Evolutionary conservation across 2,888 invertebrate species (phyloP), one percentile per base, ranked within the genome.

Genomic region (Chrysopilus asiliformis): DNA sequence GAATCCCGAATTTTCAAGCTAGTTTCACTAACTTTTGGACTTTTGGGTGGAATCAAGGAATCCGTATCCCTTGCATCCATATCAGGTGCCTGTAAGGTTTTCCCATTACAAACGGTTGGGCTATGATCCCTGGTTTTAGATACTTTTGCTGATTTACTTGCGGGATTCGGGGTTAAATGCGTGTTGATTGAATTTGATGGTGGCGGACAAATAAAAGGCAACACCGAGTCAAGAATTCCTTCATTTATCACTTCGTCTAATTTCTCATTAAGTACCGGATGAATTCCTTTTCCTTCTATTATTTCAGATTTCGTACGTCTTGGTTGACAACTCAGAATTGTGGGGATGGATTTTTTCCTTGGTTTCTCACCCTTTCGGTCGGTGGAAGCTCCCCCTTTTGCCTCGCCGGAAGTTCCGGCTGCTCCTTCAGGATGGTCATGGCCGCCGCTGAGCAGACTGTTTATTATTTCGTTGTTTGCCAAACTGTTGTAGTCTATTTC

Each of bases 201-300:
- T 5, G 54, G 47, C 53, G 43, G 68, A 56, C 35, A 75, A 45
- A 86, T 68, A 52, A 83, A 83, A 0, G 86, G 81, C 32, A 86
- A 58, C 38, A 87, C 78, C 0, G 85, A 83, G 60, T 87, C 87
- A 32, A 86, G 59, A 41, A 87, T 70, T 9, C 86, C 86, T 64
- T 86, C 86, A 32, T 79, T 77, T 43, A 87, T 68, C 2, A 85
- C 74, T 64, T 83, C 55, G 38, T 62, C 55, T 19, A 64, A 42
- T 43, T 60, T 60, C 17, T 55, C 53, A 9, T 42, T 50, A 6
- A 64, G 44, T 20, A 53, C 51, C 2, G 57, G 55, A 50, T 63
- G 58, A 26, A 62, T 41, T 1, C 15, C 6, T 38, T 40, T 40
- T n/a, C n/a, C n/a, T n/a, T n/a, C n/a, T n/a, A n/a, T n/a, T n/a